Base-by-base conservation (phyloP, 1,140 invertebrate species). In the Aporrectodea caliginosa region DNA sequence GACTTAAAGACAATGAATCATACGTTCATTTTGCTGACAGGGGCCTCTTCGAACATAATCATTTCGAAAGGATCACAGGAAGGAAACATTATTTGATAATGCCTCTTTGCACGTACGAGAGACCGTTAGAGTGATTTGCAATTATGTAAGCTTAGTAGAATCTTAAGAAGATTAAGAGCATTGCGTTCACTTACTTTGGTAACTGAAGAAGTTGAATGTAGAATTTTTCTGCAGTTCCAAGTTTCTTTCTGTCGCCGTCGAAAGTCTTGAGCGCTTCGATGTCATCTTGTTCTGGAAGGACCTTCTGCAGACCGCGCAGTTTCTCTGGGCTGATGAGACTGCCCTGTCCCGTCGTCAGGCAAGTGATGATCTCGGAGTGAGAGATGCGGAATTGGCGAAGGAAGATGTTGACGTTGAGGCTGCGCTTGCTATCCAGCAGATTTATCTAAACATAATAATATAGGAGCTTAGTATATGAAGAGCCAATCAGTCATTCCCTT, bases 391-490 rank as follows among this genome's bases (percentile, higher is more conserved):
- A 98, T 88, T 99, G 96, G 88, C 98, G 98, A 31, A 99, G 90
- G 88, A 98, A 99, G 82, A 99, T 98, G 88, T 98, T 98, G 1
- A 98, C 93, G 85, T 98, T 99, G 73, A 99, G 90, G 87, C 96
- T 98, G 82, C 96, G 90, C 88, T 98, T 99, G n/a, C 95, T 83
- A 79, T 88, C 87, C 69, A 88, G 81, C 16, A 88, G 82, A 35
- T 83, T 85, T 12, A 88, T 84, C 87, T 88, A 80, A 69, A 80
- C n/a, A n/a, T n/a, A n/a, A n/a, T n/a, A n/a, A n/a, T n/a, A n/a
- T n/a, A n/a, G n/a, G n/a, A n/a, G n/a, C n/a, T n/a, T n/a, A n/a
- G n/a, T n/a, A n/a, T n/a, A n/a, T n/a, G n/a, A n/a, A n/a, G n/a
- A n/a, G n/a, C n/a, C n/a, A n/a, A n/a, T n/a, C n/a, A n/a, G n/a